These are phyloP conservation scores for Ammodramus savannarum DNA, from an alignment of 2,113 vertebrate genomes.

Conservation along the genomic window DNA sequence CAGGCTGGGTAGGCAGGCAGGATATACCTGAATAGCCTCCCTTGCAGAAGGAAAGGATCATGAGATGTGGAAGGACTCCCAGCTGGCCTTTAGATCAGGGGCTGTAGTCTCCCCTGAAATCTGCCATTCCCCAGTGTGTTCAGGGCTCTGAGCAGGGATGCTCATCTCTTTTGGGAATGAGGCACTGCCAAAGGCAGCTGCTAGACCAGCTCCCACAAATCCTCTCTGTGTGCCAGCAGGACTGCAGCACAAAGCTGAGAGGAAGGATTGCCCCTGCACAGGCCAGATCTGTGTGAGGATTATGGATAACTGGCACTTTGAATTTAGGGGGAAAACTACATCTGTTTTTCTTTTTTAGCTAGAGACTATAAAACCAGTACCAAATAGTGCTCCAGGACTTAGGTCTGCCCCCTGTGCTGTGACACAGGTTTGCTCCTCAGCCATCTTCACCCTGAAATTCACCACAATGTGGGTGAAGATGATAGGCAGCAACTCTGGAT, in stretches of 20 bases:
- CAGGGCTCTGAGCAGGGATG: neutral
- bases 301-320: neutral
- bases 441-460: neutral
- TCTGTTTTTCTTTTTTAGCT: neutral
- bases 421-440: neutral
- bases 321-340: neutral
- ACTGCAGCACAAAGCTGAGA: neutral
- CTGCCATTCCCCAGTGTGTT: fast-evolving
- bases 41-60: neutral
- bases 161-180: fast-evolving
- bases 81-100: neutral
- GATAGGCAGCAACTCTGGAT: neutral
- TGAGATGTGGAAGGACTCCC: neutral
- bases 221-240: neutral
- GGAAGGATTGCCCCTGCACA: fast-evolving
- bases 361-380: neutral
- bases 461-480: neutral
- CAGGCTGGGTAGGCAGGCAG: neutral
- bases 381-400: neutral
- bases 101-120: neutral
- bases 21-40: neutral
- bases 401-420: neutral
- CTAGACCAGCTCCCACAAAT: neutral
- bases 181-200: neutral
- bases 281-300: neutral